Evolutionary conservation across 2,113 vertebrate genomes (phyloP).

Genomic region (Acinonyx jubatus): DNA sequence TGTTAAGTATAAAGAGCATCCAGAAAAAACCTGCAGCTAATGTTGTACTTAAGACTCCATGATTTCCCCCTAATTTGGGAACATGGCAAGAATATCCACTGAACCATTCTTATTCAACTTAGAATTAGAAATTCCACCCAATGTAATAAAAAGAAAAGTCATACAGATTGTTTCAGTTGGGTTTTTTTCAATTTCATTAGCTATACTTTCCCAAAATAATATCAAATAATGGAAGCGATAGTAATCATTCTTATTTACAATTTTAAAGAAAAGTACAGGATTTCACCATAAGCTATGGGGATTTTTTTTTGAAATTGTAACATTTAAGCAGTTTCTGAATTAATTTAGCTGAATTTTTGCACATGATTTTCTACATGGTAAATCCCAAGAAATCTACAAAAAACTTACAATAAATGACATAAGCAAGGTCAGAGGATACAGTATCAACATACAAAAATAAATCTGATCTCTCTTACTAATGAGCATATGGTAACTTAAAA

Average conservation of each 20-base stretch:
- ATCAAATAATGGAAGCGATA: background rate
- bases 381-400: background rate
- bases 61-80: background rate
- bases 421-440: background rate
- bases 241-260: background rate
- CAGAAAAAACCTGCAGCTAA: background rate
- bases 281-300: background rate
- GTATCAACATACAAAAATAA: background rate
- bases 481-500: background rate
- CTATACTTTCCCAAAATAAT: background rate
- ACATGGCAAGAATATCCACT: background rate
- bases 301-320: background rate
- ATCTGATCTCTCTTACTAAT: background rate
- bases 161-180: background rate
- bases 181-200: background rate
- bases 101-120: background rate
- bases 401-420: background rate
- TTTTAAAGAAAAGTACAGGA: background rate
- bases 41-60: background rate
- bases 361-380: background rate
- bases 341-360: background rate
- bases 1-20: background rate
- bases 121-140: background rate
- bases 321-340: conserved; percentile 23
- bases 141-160: background rate